These are phyloP conservation scores for Corythoichthys intestinalis DNA, from an alignment of 2,113 vertebrate genomes.

Conservation along the genomic window DNA sequence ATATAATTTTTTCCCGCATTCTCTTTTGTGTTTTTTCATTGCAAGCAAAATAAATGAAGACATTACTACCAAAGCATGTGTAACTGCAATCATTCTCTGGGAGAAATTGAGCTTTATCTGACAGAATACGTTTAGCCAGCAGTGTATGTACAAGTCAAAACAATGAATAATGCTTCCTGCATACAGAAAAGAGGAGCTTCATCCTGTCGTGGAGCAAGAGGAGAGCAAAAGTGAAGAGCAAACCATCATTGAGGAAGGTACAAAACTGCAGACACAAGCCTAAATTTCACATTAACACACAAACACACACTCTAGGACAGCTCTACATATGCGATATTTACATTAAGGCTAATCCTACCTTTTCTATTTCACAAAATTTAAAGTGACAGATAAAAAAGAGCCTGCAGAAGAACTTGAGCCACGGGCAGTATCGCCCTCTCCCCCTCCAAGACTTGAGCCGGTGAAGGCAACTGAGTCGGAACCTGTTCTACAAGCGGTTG, in stretches of 20 bases:
- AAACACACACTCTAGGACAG: background rate
- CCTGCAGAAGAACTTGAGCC: constrained; percentile 24
- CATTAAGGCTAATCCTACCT: background rate
- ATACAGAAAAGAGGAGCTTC: background rate
- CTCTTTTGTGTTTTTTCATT: too few species aligned
- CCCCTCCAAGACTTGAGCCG: constrained; percentile 28
- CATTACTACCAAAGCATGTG: too few species aligned
- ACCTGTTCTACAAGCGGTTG: constrained; percentile 6
- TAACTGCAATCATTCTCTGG: too few species aligned
- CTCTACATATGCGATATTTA: too few species aligned
- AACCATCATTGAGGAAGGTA: constrained; percentile 1
- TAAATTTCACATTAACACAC: background rate
- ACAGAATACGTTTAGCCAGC: too few species aligned
- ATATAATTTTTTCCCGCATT: too few species aligned
- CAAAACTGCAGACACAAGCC: background rate
- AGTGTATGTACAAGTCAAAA: background rate
- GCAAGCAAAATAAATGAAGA: too few species aligned
- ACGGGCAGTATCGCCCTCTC: constrained; percentile 14
- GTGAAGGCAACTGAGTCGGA: constrained; percentile 16
- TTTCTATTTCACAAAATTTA: background rate
- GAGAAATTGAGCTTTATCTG: too few species aligned
- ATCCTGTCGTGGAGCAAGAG: background rate
- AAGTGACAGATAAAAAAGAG: constrained; percentile 23
- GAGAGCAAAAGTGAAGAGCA: background rate
- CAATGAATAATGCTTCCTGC: background rate